These are phyloP conservation scores for Macrostomum cliftonense DNA, from an alignment of 2,888 invertebrate genomes.

Conservation along the genomic window DNA sequence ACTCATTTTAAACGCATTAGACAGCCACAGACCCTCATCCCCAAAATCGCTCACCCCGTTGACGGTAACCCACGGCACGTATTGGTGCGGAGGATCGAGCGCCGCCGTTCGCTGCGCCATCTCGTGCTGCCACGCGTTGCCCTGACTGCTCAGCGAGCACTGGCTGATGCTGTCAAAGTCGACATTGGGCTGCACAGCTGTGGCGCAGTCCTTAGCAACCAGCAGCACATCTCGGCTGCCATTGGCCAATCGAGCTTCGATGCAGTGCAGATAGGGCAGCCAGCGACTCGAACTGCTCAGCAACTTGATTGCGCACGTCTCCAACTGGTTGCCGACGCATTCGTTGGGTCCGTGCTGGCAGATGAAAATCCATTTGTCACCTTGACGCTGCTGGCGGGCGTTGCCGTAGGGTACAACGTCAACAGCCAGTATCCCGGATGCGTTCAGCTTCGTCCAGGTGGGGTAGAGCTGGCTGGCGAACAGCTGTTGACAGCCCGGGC, in stretches of 20 bases:
- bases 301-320: constrained; percentile 28
- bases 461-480: constrained; percentile 20
- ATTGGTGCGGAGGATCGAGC: constrained; percentile 24
- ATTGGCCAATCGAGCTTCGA: constrained; percentile 17
- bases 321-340: constrained; percentile 30
- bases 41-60: constrained; percentile 32
- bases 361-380: constrained; percentile 21
- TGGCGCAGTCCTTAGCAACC: constrained; percentile 12
- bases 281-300: constrained; percentile 17
- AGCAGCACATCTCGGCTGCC: constrained; percentile 15
- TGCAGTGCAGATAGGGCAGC: constrained; percentile 29
- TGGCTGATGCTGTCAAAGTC: constrained; percentile 17
- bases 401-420: constrained; percentile 33
- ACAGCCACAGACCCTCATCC: too few species aligned
- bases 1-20: too few species aligned
- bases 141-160: constrained; percentile 21
- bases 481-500: constrained; percentile 28
- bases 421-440: constrained; percentile 21
- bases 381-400: constrained; percentile 23
- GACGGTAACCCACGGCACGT: constrained; percentile 33
- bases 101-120: constrained; percentile 28
- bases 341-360: constrained; percentile 35
- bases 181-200: constrained; percentile 15
- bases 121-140: constrained; percentile 26
- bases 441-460: constrained; percentile 17